Evolutionary conservation across 2,113 vertebrate species (phyloP).

Genomic region (Misgurnus mizolepis): DNA sequence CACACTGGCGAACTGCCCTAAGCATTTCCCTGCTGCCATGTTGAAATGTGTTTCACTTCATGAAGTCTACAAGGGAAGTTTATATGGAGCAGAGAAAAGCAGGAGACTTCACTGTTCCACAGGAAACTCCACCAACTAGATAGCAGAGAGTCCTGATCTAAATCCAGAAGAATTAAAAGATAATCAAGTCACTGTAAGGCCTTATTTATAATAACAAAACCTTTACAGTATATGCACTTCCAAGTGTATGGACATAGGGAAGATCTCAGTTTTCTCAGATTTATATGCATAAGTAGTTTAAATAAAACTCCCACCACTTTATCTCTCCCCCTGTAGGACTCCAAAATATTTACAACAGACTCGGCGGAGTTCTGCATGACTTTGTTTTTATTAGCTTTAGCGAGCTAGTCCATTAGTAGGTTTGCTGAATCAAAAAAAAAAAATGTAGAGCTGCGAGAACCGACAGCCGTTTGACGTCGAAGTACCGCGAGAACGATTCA

Average conservation of each 20-base stretch:
- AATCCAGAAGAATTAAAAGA: constrained; percentile 11
- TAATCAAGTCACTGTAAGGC: neutral
- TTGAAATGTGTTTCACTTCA: too few species aligned
- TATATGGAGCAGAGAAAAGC: constrained; percentile 73
- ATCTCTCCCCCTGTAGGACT: constrained; percentile 88
- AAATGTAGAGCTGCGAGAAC: too few species aligned
- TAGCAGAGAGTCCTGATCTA: constrained; percentile 86
- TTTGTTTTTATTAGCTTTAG: too few species aligned
- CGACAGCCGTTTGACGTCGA: too few species aligned
- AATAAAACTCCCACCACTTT: constrained; percentile 79
- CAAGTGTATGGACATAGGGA: too few species aligned
- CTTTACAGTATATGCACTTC: neutral
- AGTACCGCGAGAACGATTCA: too few species aligned
- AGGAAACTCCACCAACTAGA: constrained; percentile 81
- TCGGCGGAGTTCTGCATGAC: constrained; percentile 74
- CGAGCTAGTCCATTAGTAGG: neutral
- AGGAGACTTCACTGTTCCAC: constrained; percentile 72
- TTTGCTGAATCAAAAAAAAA: neutral
- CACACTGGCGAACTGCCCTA: too few species aligned
- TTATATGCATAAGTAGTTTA: too few species aligned
- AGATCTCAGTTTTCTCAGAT: too few species aligned
- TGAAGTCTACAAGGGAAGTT: too few species aligned
- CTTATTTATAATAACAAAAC: too few species aligned
- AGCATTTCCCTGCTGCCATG: too few species aligned
- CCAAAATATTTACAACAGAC: constrained; percentile 75